Evolutionary conservation across 2,113 vertebrate species (phyloP).

Genomic region (Lophotis ruficrista): DNA sequence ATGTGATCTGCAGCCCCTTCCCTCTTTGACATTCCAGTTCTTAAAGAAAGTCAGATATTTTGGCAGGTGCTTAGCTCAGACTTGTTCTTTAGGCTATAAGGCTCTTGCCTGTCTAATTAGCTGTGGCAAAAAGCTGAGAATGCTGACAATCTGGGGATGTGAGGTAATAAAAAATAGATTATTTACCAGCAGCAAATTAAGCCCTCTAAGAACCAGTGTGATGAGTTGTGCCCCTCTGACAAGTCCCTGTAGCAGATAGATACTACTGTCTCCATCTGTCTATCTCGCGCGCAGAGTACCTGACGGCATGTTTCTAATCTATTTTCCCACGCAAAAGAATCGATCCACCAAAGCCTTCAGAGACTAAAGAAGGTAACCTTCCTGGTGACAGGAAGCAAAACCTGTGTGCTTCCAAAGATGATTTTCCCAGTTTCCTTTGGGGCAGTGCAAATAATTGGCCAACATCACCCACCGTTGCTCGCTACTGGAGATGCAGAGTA

Average conservation of each 20-base stretch:
- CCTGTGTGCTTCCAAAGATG: not conserved
- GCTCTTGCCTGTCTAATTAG: constrained; percentile 76
- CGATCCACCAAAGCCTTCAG: constrained; percentile 43
- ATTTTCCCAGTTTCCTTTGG: constrained; percentile 6
- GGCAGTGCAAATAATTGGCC: constrained; percentile 49
- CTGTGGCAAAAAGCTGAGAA: constrained; percentile 67
- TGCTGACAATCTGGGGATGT: constrained; percentile 70
- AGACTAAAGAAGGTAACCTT: constrained; percentile 45
- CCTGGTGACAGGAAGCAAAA: constrained; percentile 43
- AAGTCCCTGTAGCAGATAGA: constrained; percentile 42
- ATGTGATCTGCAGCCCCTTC: constrained; percentile 69
- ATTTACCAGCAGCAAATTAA: constrained; percentile 71
- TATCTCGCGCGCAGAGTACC: constrained; percentile 19
- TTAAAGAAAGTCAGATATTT: constrained; percentile 64
- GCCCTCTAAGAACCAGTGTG: constrained; percentile 45
- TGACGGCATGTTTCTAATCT: constrained; percentile 51
- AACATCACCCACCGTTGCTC: not conserved
- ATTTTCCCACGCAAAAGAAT: constrained; percentile 46
- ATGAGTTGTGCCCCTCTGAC: constrained; percentile 61
- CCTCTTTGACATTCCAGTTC: constrained; percentile 64
- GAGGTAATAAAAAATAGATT: constrained; percentile 70
- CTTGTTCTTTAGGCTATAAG: constrained; percentile 66
- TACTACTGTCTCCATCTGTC: constrained; percentile 60
- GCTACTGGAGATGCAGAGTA: not conserved
- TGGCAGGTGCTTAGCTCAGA: constrained; percentile 70